Percentiles rank a stretch among this genome's conserved stretches.
Evolutionary conservation across 2,797 vertebrate species (phyloP).

Genomic region (Brachyrhaphis roseni): DNA sequence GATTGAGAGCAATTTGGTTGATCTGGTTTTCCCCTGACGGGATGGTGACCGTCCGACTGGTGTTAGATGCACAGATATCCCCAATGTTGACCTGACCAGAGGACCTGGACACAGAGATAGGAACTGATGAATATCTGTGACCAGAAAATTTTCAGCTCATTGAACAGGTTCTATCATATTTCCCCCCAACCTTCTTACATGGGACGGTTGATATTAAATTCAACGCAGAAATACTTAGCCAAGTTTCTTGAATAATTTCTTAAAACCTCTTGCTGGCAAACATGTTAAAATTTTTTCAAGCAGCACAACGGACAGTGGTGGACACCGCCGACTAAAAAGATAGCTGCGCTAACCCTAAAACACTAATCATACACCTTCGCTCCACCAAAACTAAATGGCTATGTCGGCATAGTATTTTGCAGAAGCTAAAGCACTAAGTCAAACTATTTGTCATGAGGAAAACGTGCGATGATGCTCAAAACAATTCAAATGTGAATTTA

Average conservation of each 20-base stretch:
- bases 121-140: not conserved
- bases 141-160: not conserved
- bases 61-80: constrained; percentile 87
- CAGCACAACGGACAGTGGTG: not conserved
- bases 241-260: no score
- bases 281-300: not conserved
- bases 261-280: no score
- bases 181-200: not conserved
- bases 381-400: not conserved
- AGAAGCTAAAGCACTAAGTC: not conserved
- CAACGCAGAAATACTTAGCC: not conserved
- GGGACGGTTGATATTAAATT: not conserved
- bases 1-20: constrained; percentile 95
- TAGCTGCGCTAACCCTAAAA: not conserved
- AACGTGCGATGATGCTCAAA: not conserved
- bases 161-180: not conserved
- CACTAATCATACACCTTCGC: not conserved
- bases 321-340: not conserved
- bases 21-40: constrained; percentile 96
- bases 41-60: constrained; percentile 90
- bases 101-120: constrained; percentile 78
- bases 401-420: not conserved
- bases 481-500: not conserved
- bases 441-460: not conserved
- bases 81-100: constrained; percentile 91